Evolutionary conservation across 2,797 vertebrate genomes (phyloP), one percentile per base, ranked within the genome.

Genomic region (Echiichthys vipera): DNA sequence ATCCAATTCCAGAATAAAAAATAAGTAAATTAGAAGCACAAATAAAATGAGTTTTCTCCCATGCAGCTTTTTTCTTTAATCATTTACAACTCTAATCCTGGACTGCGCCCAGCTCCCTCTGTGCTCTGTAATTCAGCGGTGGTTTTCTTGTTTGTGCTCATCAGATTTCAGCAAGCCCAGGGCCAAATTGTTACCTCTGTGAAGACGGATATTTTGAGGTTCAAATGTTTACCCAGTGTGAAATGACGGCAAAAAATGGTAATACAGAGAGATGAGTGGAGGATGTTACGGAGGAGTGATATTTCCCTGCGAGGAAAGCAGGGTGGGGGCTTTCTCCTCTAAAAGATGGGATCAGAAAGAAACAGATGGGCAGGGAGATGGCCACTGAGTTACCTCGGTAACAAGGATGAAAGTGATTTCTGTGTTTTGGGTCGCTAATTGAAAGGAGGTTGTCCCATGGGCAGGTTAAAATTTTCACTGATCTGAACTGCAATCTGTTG

Each of bases 401-500:
- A 84, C 86, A 70, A 83, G 77, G 83, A 91, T 88, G 78, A 90
- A 88, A 89, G 85, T 74, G 83, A 88, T 90, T 91, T 93, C 79
- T 85, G 84, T 89, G 90, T 92, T 92, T 93, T 75, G 89, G n/a
- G 84, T 85, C 74, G 69, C 84, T 93, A 91, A 94, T 94, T 93
- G 90, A 94, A 94, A 93, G 86, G 83, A 85, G 89, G 72, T 84
- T 82, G 85, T 89, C 89, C 89, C 91, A 84, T 49, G 85, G 91
- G 91, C 78, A 78, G 88, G 87, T 90, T 92, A 84, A 90, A 91
- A 87, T 83, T 82, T 77, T 86, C 77, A 71, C 86, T 89, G 89
- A 88, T 87, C 77, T 90, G 77, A 87, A 87, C 84, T 77, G 43
- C 88, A 89, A 87, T 91, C 90, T 92, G 90, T 90, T 89, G 72